Evolutionary conservation across 2,888 invertebrate species (phyloP).

Genomic region (Ferdinandea cuprea): DNA sequence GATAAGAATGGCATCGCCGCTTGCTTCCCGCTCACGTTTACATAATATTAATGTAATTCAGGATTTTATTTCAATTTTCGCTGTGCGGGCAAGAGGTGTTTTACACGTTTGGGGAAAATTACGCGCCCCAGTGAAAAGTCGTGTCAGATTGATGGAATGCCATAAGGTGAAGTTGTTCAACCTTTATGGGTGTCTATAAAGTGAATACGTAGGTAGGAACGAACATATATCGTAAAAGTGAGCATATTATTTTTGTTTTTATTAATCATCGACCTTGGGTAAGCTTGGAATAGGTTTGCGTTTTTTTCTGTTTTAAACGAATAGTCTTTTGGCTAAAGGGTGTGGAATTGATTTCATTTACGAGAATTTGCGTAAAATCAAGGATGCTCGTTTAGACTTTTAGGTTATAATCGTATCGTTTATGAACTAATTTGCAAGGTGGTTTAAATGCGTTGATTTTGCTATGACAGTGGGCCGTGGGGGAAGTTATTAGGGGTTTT

Average conservation of each 20-base stretch:
- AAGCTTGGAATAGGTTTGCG: too few species aligned
- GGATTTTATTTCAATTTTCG: slow-evolving; percentile 50
- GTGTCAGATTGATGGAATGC: slow-evolving; percentile 65
- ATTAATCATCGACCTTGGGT: slow-evolving; percentile 31
- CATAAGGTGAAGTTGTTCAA: slow-evolving; percentile 67
- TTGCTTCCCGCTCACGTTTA: slow-evolving; percentile 35
- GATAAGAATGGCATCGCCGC: background rate
- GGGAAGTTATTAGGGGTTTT: too few species aligned
- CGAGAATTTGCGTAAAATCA: slow-evolving; percentile 51
- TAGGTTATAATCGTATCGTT: slow-evolving; percentile 61
- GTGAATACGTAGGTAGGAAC: slow-evolving; percentile 26
- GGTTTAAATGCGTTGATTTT: too few species aligned
- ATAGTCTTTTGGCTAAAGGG: slow-evolving; percentile 33
- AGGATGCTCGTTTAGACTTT: slow-evolving; percentile 56
- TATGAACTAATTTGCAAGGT: slow-evolving; percentile 8
- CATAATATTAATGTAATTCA: slow-evolving; percentile 70
- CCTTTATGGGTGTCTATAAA: slow-evolving; percentile 67
- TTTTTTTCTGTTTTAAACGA: slow-evolving; percentile 7
- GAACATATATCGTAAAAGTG: slow-evolving; percentile 35
- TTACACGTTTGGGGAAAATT: slow-evolving; percentile 8
- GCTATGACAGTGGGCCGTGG: too few species aligned
- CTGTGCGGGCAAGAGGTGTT: slow-evolving; percentile 13
- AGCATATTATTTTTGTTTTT: slow-evolving; percentile 15
- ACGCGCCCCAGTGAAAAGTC: slow-evolving; percentile 25
- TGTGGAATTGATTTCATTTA: slow-evolving; percentile 64